Percentiles rank a stretch among this genome's conserved stretches.
Conservation (phyloP, 53 echinoderm and acorn worm species). For the Echinarachnius parma region DNA sequence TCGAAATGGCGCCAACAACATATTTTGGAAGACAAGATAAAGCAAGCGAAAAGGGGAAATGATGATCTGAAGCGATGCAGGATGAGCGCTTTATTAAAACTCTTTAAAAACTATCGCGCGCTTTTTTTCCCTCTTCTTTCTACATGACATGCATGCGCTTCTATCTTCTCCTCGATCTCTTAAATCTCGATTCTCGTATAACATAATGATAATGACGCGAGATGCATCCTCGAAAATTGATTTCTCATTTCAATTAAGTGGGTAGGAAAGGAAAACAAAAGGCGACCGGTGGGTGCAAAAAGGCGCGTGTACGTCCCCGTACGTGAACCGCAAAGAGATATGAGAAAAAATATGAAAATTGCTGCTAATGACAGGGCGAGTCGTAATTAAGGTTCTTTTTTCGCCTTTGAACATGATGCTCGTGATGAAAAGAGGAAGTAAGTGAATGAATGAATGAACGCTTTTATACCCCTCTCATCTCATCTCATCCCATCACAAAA, state of each 20-base stretch:
- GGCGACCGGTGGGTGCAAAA: neutral
- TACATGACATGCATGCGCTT: too few species aligned
- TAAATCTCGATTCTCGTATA: too few species aligned
- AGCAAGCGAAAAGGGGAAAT: constrained; percentile 2
- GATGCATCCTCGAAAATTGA: constrained; percentile 47
- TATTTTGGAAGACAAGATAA: constrained; percentile 22
- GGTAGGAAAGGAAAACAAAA: constrained; percentile 40
- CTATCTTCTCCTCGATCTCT: too few species aligned
- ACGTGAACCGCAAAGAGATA: too few species aligned
- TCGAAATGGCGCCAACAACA: constrained; percentile 46
- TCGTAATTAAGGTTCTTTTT: constrained; percentile 26
- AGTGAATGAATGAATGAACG: neutral
- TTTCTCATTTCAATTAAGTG: constrained; percentile 46
- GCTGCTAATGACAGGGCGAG: constrained; percentile 38
- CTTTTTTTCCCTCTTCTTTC: constrained; percentile 19
- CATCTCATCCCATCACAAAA: too few species aligned
- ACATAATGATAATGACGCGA: too few species aligned
- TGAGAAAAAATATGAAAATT: constrained; percentile 33
- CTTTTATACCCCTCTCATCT: neutral
- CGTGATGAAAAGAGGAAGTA: constrained; percentile 1
- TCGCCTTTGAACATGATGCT: neutral
- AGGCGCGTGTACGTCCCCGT: constrained; percentile 21
- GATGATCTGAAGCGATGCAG: constrained; percentile 36
- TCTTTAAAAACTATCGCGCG: constrained; percentile 23
- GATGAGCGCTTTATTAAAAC: constrained; percentile 20